Base-by-base conservation (phyloP, 1,140 invertebrate genomes). In the Nylanderia fulva region DNA sequence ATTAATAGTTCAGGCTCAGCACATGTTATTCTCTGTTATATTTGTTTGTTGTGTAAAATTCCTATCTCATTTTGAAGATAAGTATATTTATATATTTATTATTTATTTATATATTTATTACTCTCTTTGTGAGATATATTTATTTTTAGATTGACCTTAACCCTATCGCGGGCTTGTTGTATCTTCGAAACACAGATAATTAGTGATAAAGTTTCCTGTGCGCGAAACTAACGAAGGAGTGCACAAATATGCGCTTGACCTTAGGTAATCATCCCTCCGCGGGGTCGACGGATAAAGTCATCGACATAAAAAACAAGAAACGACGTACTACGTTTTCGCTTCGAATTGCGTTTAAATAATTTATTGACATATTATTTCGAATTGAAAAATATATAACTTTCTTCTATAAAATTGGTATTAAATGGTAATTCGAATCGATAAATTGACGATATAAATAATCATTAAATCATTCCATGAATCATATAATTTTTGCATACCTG, bases 191-290 rank as follows among this genome's bases (percentile, higher is more conserved):
- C 27, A 21, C 66, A 71, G 66, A 82, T 58, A 82, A 82, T 82
- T 72, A 80, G 64, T 21, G 52, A 82, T 24, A 54, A 82, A 15
- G 39, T 72, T 72, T 82, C n/a, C 77, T 72, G 66, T 13, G 52
- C 54, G 64, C 52, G 15, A 58, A 11, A 18, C 24, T 18, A 36
- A 29, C 39, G 27, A 71, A 48, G 15, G 64, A 86, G 72, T n/a
- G 69, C 56, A 60, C 27, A 84, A 89, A 86, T 75, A 75, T 75
- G 88, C 61, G 87, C 85, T 86, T 84, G 87, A 89, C 88, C 87
- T 86, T 86, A 88, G 61, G 71, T 58, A 72, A 84, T 45, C 76
- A 54, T 74, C 74, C 36, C 48, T 39, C 58, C 58, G 52, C 79
- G 85, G 84, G 74, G 87, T 89, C 88, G 85, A 8, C 66, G 68